phyloP scores from a whole-genome alignment of 2,888 invertebrate species.

The Drosophila putrida region DNA sequence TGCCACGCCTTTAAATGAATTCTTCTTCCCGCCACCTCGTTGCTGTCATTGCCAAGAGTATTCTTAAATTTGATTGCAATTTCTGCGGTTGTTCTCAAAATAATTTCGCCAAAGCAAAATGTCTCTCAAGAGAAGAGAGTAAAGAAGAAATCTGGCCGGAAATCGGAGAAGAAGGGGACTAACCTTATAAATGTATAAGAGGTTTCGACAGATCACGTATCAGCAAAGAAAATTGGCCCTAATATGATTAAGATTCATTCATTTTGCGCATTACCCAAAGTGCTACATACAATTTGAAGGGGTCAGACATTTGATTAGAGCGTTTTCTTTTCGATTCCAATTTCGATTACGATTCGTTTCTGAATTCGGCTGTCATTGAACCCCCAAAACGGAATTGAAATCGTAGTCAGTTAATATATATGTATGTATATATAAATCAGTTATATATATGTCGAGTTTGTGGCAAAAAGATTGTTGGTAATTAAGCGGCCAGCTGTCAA shows the following conservation, averaged over 20 bases:
- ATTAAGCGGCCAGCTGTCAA: slow-evolving; percentile 25
- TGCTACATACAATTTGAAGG: slow-evolving; percentile 33
- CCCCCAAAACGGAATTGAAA: slow-evolving; percentile 50
- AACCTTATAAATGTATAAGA: not conserved
- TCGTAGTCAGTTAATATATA: not conserved
- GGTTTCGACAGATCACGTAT: slow-evolving; percentile 33
- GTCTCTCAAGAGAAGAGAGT: slow-evolving; percentile 26
- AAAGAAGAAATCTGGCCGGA: slow-evolving; percentile 30
- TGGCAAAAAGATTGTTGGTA: not conserved
- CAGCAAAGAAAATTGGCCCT: slow-evolving; percentile 61
- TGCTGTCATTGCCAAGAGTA: not conserved
- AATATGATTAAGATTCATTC: slow-evolving; percentile 77
- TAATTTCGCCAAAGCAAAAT: slow-evolving; percentile 51
- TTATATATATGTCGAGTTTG: not conserved
- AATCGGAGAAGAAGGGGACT: slow-evolving; percentile 25
- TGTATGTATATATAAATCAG: not conserved
- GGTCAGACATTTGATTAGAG: slow-evolving; percentile 76
- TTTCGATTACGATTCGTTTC: slow-evolving; percentile 34
- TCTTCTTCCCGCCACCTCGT: not conserved
- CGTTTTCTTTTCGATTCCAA: slow-evolving; percentile 13
- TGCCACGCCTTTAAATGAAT: slow-evolving; percentile 4
- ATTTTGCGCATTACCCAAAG: slow-evolving; percentile 66
- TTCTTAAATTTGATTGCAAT: slow-evolving; percentile 46
- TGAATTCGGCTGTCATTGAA: slow-evolving; percentile 56
- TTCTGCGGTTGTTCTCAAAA: slow-evolving; percentile 52